Conservation (phyloP, 2,888 invertebrate species). For the Caenorhabditis auriculariae region DNA sequence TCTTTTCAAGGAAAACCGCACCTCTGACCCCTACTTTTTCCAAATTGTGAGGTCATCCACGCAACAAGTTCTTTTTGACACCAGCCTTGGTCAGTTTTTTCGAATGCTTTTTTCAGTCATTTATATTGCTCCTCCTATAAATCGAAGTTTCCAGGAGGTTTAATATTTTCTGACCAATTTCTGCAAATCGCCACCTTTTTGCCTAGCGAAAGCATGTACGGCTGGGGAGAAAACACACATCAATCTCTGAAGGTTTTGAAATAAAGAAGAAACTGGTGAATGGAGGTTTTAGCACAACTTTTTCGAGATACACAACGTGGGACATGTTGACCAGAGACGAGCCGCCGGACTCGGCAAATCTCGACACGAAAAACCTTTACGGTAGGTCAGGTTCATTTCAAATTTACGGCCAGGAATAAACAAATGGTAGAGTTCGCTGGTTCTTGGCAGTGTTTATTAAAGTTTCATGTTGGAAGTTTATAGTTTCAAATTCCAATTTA, state of each 20-base stretch:
- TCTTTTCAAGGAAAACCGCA: conserved; percentile 4
- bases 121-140: neutral
- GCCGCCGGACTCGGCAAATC: conserved; percentile 30
- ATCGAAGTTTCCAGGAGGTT: conserved; percentile 28
- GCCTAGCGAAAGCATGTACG: conserved; percentile 49
- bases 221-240: conserved; percentile 55
- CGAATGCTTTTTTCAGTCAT: neutral
- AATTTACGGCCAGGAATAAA: too few relatives aligned
- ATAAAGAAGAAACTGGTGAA: too few relatives aligned
- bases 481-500: too few relatives aligned
- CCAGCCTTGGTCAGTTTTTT: conserved; percentile 46
- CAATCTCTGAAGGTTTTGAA: conserved; percentile 38
- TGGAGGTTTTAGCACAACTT: too few relatives aligned
- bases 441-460: too few relatives aligned
- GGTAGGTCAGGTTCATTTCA: too few relatives aligned
- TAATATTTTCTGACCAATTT: conserved; percentile 50
- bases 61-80: conserved; percentile 40
- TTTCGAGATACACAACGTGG: conserved; percentile 52
- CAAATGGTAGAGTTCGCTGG: too few relatives aligned
- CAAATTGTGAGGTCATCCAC: conserved; percentile 23
- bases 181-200: conserved; percentile 52
- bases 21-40: conserved; percentile 36
- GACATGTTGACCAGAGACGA: conserved; percentile 51
- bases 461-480: too few relatives aligned
- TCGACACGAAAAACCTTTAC: conserved; percentile 44